Evolutionary conservation across 2,797 vertebrate genomes (phyloP).

Genomic region (Pangasius djambal): DNA sequence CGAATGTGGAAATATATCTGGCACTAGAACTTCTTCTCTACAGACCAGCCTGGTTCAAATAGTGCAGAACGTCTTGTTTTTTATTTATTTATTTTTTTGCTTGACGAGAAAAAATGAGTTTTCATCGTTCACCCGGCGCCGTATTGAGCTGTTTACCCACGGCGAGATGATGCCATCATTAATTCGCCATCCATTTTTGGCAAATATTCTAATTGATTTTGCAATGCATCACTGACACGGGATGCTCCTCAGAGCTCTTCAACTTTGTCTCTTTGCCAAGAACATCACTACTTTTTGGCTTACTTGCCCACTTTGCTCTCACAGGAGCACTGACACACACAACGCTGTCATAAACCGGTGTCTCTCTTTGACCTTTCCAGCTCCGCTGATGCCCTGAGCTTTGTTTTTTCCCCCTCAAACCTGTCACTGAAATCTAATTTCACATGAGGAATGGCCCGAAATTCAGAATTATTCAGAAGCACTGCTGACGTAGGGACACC

Average conservation of each 20-base stretch:
- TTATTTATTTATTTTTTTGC: slow-evolving; percentile 13
- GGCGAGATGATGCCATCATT: slow-evolving; percentile 57
- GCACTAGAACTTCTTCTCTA: neutral
- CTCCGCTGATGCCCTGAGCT: slow-evolving; percentile 4
- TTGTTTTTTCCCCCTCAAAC: slow-evolving; percentile 11
- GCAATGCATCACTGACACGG: slow-evolving; percentile 51
- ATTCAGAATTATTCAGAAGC: slow-evolving; percentile 42
- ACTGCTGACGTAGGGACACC: slow-evolving; percentile 27
- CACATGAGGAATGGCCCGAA: slow-evolving; percentile 34
- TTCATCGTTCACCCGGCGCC: slow-evolving; percentile 33
- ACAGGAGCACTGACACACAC: slow-evolving; percentile 13
- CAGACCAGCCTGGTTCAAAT: neutral
- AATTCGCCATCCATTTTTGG: slow-evolving; percentile 55
- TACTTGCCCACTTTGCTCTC: slow-evolving; percentile 25
- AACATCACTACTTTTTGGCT: slow-evolving; percentile 20
- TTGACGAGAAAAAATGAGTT: slow-evolving; percentile 45
- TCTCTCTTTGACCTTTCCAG: slow-evolving; percentile 46
- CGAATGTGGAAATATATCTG: neutral
- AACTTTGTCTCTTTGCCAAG: slow-evolving; percentile 47
- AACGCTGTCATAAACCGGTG: slow-evolving; percentile 24
- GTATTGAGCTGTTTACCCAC: slow-evolving; percentile 57
- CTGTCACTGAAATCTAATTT: slow-evolving; percentile 49
- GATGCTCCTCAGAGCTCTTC: slow-evolving; percentile 38
- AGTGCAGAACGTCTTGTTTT: neutral
- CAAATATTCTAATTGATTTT: slow-evolving; percentile 59